Evolutionary conservation across 2,797 vertebrate species (phyloP).

Genomic region (Clamator glandarius): DNA sequence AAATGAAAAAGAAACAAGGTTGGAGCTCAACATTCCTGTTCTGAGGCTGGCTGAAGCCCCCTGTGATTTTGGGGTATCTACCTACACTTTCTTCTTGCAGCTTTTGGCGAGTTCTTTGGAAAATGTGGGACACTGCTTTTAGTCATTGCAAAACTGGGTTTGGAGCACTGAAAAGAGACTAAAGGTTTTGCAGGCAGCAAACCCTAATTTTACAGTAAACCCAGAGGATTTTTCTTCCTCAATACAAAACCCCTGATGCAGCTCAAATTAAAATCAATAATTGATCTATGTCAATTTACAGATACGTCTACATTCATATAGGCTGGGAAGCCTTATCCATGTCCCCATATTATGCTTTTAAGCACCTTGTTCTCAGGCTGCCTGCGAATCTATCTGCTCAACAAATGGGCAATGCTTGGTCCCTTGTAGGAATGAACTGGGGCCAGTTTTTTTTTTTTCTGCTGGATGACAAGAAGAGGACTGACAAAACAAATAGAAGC

Average conservation of each 20-base stretch:
- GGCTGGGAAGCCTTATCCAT: not conserved
- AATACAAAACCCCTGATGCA: not conserved
- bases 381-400: not conserved
- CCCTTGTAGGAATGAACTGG: slow-evolving; percentile 12
- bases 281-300: slow-evolving; percentile 13
- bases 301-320: not conserved
- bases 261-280: slow-evolving; percentile 34
- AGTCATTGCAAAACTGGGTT: not conserved
- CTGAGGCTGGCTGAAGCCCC: not conserved
- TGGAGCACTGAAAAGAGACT: not conserved
- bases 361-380: not conserved
- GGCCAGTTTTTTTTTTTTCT: not conserved
- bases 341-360: not conserved
- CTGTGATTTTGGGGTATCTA: not conserved
- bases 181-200: slow-evolving; percentile 8
- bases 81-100: not conserved
- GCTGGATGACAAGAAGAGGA: not conserved
- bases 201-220: not conserved
- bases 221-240: not conserved
- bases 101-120: not conserved
- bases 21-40: not conserved
- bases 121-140: not conserved
- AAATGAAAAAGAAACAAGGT: not conserved
- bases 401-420: not conserved
- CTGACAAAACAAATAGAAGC: slow-evolving; percentile 1